A percentile compares a stretch with the other conserved stretches of the same genome.
Conservation (phyloP, 1,140 invertebrate species). For the Archivesica marissinica region DNA sequence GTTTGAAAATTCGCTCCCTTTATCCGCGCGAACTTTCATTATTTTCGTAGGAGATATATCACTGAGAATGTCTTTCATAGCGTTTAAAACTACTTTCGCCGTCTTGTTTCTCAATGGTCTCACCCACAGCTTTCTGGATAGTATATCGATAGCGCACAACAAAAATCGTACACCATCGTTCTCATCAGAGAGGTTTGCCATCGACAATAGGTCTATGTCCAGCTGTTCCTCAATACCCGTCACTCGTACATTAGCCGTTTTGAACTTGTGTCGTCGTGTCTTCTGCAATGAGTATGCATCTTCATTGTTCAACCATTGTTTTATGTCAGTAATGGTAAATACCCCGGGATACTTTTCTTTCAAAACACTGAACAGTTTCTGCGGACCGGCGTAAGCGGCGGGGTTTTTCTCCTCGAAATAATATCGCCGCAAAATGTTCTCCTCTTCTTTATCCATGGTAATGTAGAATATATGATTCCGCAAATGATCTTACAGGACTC, state of each 20-base stretch:
- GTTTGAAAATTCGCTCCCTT: constrained; percentile 15
- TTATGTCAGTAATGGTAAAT: constrained; percentile 15
- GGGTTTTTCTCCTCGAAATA: constrained; percentile 46
- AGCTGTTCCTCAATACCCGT: constrained; percentile 37
- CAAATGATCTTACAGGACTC: too few relatives aligned
- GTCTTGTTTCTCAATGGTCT: constrained; percentile 28
- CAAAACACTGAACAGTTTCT: constrained; percentile 24
- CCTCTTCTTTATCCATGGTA: constrained; percentile 25
- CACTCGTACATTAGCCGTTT: constrained; percentile 46
- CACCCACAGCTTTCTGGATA: constrained; percentile 44
- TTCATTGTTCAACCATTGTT: constrained; percentile 55
- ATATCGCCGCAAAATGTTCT: constrained; percentile 27
- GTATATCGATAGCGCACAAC: constrained; percentile 32
- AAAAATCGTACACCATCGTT: constrained; percentile 46
- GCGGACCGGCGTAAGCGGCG: neutral
- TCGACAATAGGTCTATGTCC: constrained; percentile 60
- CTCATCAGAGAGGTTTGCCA: constrained; percentile 39
- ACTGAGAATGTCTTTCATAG: constrained; percentile 25
- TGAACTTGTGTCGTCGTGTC: constrained; percentile 27
- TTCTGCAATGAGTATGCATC: constrained; percentile 53
- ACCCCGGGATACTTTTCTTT: constrained; percentile 36
- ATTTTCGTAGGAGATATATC: constrained; percentile 6
- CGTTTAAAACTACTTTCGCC: constrained; percentile 2
- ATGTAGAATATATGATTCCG: too few relatives aligned
- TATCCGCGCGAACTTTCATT: constrained; percentile 12